Evolutionary conservation across 2,888 invertebrate genomes (phyloP), one percentile per base, ranked within the genome.

Genomic region (Cheilosia vulpina): DNA sequence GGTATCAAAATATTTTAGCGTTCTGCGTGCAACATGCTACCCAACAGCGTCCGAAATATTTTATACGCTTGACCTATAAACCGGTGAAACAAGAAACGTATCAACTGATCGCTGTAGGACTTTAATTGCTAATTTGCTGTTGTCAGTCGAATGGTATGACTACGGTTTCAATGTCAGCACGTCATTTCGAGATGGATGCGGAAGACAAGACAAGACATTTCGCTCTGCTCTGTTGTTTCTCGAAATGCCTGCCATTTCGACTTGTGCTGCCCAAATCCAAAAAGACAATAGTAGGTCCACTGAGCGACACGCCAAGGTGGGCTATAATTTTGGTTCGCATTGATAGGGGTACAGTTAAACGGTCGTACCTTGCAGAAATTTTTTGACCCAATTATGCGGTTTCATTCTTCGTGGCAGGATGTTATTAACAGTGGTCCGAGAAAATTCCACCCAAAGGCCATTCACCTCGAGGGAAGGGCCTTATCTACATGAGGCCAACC

Each of bases 1-100:
- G 31, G 31, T 15, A 68, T 68, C 21, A 13, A 68, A 31, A 57
- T 52, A 47, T 38, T 45, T 38, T 21, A 24, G 34, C 31, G n/a
- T 52, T 45, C 68, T 19, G 68, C 76, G 50, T 58, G 76, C 66
- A 68, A 65, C 73, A 52, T 19, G 31, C 27, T 17, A 34, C 47
- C 31, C 43, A 43, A 52, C 50, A 7, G n/a, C 50, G 58, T n/a
- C 47, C n/a, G 2, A 71, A 58, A 38, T 60, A 47, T 52, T 57
- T 68, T 76, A 60, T 60, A 34, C 50, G 52, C 43, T 68, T 76
- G 76, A 76, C 76, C 76, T 24, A 76, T 27, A 76, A 66, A 76
- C 52, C 41, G 13, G 24, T 2, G 52, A 62, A 58, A 27, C 19
- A 52, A 75, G 38, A 34, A 41, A 38, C 9, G 7, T 24, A 2